phyloP scores from a whole-genome alignment of 2,797 vertebrate genomes.

The Cynodonichthys magdalenae region DNA sequence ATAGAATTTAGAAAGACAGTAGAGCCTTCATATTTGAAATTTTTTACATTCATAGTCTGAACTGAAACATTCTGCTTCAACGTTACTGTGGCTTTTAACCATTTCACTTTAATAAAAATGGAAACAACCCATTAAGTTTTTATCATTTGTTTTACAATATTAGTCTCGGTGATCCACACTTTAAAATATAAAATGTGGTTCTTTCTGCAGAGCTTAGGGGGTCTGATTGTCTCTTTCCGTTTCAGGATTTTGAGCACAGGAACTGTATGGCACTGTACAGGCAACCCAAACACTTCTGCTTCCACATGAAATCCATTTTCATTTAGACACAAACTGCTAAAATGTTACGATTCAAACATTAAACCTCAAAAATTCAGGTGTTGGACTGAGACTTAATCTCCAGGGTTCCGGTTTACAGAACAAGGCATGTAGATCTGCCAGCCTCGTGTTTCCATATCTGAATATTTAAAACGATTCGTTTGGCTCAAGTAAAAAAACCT shows the following conservation, averaged over 20 bases:
- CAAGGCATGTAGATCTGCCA: neutral
- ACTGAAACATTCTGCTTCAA: slow-evolving; percentile 50
- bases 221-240: slow-evolving; percentile 76
- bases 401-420: neutral
- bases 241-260: slow-evolving; percentile 9
- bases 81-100: slow-evolving; percentile 56
- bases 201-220: slow-evolving; percentile 52
- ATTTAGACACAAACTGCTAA: slow-evolving; percentile 32
- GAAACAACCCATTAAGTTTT: neutral
- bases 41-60: slow-evolving; percentile 79
- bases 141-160: too few relatives aligned
- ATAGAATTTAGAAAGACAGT: slow-evolving; percentile 38
- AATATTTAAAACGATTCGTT: slow-evolving; percentile 46
- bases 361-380: neutral
- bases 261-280: slow-evolving; percentile 70
- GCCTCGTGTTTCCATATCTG: slow-evolving; percentile 8
- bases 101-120: slow-evolving; percentile 42
- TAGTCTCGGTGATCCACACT: too few relatives aligned
- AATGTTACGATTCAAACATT: slow-evolving; percentile 23
- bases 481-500: slow-evolving; percentile 59
- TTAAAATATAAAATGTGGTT: too few relatives aligned
- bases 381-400: neutral
- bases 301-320: slow-evolving; percentile 51
- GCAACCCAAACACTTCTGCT: slow-evolving; percentile 33
- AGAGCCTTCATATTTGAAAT: slow-evolving; percentile 50